Conservation (phyloP, 2,888 invertebrate genomes). For the Stenolophus ochropezus region DNA sequence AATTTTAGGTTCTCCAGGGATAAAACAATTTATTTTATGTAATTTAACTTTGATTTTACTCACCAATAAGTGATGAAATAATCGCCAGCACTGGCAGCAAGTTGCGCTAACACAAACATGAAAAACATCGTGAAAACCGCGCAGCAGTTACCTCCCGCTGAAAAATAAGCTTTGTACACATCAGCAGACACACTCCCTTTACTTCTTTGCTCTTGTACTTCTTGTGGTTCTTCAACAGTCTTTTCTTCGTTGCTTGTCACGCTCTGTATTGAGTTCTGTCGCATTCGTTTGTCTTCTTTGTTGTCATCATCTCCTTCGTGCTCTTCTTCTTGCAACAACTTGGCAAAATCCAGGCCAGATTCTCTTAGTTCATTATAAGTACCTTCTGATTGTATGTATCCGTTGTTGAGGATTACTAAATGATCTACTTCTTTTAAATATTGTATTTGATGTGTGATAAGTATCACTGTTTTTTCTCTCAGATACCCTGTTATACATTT, state of each 20-base stretch:
- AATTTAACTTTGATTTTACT: conserved; percentile 63
- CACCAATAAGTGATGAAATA: conserved; percentile 88
- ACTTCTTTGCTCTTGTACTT: conserved; percentile 77
- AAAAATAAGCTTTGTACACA: conserved; percentile 82
- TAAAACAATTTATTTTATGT: too few relatives aligned
- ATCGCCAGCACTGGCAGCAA: conserved; percentile 83
- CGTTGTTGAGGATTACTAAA: conserved; percentile 78
- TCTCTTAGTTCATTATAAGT: conserved; percentile 83
- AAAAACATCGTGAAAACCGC: conserved; percentile 77
- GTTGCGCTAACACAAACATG: conserved; percentile 81
- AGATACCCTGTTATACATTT: conserved; percentile 79
- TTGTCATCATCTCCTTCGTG: conserved; percentile 69
- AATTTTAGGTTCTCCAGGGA: too few relatives aligned
- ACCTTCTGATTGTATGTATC: conserved; percentile 78
- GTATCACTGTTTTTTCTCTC: conserved; percentile 81
- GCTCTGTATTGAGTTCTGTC: conserved; percentile 76
- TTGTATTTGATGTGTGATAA: conserved; percentile 91
- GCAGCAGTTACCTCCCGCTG: conserved; percentile 81
- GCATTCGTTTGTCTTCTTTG: conserved; percentile 64
- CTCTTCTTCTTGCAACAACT: conserved; percentile 68
- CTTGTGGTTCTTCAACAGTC: conserved; percentile 68
- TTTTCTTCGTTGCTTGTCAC: conserved; percentile 70
- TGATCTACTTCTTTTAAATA: conserved; percentile 80
- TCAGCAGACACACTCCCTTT: conserved; percentile 74
- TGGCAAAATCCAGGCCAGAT: conserved; percentile 86